A percentile compares a stretch with the other conserved stretches of the same genome.
Evolutionary conservation across 2,113 vertebrate genomes (phyloP).

Genomic region (Festucalex cinctus): DNA sequence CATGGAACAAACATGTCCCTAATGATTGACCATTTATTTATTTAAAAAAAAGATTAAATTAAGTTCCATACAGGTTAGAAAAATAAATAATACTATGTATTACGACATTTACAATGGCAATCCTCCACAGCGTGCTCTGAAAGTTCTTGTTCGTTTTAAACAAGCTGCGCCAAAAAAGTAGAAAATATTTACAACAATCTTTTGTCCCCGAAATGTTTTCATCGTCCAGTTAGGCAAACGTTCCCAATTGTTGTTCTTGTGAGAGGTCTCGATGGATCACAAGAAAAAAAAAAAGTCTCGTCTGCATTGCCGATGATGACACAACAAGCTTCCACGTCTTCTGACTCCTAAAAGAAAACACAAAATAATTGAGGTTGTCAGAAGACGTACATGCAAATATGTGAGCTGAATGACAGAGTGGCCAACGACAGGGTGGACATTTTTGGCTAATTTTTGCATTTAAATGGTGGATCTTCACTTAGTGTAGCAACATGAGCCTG

Average conservation of each 20-base stretch:
- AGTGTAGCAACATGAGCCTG: too few relatives aligned
- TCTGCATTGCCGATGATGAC: constrained; percentile 8
- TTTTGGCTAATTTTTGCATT: too few relatives aligned
- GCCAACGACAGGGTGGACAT: too few relatives aligned
- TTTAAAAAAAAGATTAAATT: constrained; percentile 57
- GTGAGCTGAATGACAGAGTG: too few relatives aligned
- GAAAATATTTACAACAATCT: constrained; percentile 4
- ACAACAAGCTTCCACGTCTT: constrained; percentile 15
- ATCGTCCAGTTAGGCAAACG: not conserved
- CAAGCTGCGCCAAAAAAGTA: constrained; percentile 10
- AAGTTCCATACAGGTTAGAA: constrained; percentile 62
- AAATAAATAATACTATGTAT: constrained; percentile 65
- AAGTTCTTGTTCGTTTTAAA: constrained; percentile 12
- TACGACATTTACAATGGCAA: constrained; percentile 14
- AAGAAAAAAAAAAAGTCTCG: constrained; percentile 26
- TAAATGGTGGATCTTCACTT: too few relatives aligned
- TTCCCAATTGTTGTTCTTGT: not conserved
- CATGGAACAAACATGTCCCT: constrained; percentile 1
- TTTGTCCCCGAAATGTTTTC: not conserved
- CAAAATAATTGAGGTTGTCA: too few relatives aligned
- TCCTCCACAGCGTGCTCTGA: constrained; percentile 28
- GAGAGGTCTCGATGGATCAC: not conserved
- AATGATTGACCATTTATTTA: constrained; percentile 55
- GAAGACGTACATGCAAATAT: too few relatives aligned
- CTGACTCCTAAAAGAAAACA: constrained; percentile 26